phyloP scores from a whole-genome alignment of 23 tunicate genomes.

The Phallusia fumigata region DNA sequence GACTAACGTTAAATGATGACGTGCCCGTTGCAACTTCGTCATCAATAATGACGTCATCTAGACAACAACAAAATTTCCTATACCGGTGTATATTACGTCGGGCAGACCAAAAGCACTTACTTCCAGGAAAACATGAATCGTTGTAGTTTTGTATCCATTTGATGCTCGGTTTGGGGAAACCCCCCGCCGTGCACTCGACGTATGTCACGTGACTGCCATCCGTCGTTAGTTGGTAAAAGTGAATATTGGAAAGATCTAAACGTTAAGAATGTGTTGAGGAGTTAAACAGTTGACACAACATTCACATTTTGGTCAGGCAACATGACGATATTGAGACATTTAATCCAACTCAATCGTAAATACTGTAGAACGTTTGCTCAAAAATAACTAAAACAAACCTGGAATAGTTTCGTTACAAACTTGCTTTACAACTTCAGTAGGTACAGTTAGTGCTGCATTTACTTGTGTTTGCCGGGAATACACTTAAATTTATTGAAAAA shows the following conservation, averaged over 20 bases:
- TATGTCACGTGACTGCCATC: neutral
- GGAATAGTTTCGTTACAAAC: too few species aligned
- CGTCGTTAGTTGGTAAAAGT: neutral
- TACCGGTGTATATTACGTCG: neutral
- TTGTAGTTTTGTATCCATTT: neutral
- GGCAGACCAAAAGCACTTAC: neutral
- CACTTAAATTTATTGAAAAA: too few species aligned
- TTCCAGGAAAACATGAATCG: conserved; percentile 1
- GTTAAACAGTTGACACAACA: too few species aligned
- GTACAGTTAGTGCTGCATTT: too few species aligned
- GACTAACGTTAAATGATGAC: neutral
- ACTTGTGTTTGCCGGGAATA: too few species aligned
- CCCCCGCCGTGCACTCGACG: neutral
- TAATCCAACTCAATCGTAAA: too few species aligned
- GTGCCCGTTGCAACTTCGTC: neutral
- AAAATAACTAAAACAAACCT: too few species aligned
- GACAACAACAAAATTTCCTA: neutral
- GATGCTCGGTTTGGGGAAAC: neutral
- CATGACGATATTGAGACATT: too few species aligned
- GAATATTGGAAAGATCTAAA: neutral
- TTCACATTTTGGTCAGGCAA: too few species aligned
- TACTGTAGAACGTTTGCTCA: too few species aligned
- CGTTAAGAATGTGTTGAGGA: too few species aligned
- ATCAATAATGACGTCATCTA: neutral
- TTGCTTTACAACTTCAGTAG: too few species aligned